Evolutionary conservation across 2,888 invertebrate species (phyloP), one percentile per base, ranked within the genome.

Genomic region (Lycia hirtaria): DNA sequence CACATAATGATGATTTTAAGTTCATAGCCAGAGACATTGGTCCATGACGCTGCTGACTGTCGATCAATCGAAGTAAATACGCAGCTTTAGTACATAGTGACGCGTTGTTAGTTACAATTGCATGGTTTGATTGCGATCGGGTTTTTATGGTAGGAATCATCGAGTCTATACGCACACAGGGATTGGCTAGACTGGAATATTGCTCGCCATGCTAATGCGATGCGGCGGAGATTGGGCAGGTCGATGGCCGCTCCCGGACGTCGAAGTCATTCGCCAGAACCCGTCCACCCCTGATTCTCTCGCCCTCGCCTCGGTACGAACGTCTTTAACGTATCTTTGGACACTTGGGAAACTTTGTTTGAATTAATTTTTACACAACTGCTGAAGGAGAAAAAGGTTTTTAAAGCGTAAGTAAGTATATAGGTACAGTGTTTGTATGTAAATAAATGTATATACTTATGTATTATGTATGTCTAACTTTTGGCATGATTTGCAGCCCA

Each of bases 121-220:
- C 4, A 12, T 22, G 10, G n/a, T 1, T n/a, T n/a, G n/a, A n/a
- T n/a, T 10, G 15, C 10, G 22, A 58, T 50, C 45, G 38, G 33
- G 65, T 60, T 60, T 9, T 32, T 15, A 22, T 70, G 35, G 72
- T 78, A 71, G 22, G 49, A n/a, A 54, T 54, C 49, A 26, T 59
- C 64, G 67, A 59, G 66, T 71, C 63, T 73, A 69, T 72, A 78
- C 76, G 68, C 87, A 79, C 75, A 76, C 78, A 69, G 72, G 76
- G 77, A 76, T 79, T 78, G 72, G 76, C 79, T 84, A 87, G 83
- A 85, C 84, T 85, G 81, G 84, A 87, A 89, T 89, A 88, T 90
- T 89, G 92, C 89, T 87, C 83, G 91, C 91, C 87, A 92, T 92
- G 92, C 91, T 92, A 92, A 92, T 92, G 92, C 91, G 83, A 92